Percentiles rank a stretch among this genome's conserved stretches.
These are phyloP conservation scores for Trochalopteron elliotii DNA, from an alignment of 2,113 vertebrate species.

Conservation along the genomic window DNA sequence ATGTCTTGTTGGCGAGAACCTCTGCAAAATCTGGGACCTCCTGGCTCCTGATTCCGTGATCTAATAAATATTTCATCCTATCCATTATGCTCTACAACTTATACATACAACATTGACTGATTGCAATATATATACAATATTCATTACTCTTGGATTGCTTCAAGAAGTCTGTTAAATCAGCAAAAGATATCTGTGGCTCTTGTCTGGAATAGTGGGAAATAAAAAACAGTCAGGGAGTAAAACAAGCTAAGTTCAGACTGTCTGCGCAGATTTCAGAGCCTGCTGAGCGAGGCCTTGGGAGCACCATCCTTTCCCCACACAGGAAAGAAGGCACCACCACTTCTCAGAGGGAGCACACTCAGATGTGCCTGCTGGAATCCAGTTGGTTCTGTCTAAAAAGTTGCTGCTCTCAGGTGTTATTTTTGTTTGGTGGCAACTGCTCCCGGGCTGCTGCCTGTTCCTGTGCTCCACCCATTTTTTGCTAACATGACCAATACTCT, in stretches of 20 bases:
- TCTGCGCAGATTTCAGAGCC: not conserved
- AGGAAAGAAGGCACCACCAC: not conserved
- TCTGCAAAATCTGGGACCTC: constrained; percentile 23
- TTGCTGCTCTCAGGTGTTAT: not conserved
- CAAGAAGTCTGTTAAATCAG: not conserved
- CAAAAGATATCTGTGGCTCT: not conserved
- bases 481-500: not conserved
- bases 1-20: constrained; percentile 13
- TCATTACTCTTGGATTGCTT: not conserved
- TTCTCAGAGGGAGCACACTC: not conserved
- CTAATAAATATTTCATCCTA: constrained; percentile 29
- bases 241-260: not conserved
- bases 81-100: constrained; percentile 1
- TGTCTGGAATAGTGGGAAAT: not conserved
- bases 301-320: not conserved
- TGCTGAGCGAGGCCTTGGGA: not conserved
- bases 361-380: not conserved
- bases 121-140: not conserved
- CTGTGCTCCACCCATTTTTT: not conserved
- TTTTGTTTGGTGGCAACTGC: not conserved
- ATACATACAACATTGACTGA: not conserved
- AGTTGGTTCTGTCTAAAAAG: not conserved
- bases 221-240: not conserved
- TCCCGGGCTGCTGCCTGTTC: not conserved
- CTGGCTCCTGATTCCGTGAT: not conserved